Base-by-base conservation (phyloP, 2,888 invertebrate species). In the Ophraella communa region DNA sequence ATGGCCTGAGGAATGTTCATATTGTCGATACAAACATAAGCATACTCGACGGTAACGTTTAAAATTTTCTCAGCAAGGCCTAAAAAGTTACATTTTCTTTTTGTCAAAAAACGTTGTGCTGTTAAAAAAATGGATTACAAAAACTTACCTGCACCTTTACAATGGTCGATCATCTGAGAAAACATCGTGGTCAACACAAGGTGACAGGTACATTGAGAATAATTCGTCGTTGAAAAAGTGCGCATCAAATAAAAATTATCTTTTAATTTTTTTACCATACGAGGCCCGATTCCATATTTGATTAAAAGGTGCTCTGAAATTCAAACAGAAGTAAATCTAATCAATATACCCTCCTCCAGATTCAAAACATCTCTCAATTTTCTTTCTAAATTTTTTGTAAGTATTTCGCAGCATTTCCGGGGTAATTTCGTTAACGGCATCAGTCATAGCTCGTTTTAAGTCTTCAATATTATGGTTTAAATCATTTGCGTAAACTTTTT, bases 141-240 rank as follows among this genome's bases (percentile, higher is more conserved):
- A 55, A 42, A 60, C 54, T 79, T 78, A 87, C 87, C 86, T 62
- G 87, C 86, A 51, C 86, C 87, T 51, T 83, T 84, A 74, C 87
- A 88, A 74, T 89, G 89, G 0, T 85, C 84, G 33, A 88, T 81
- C 49, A 88, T 80, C 74, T 88, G 86, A 1, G 83, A 82, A 72
- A 88, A 89, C 45, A 86, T 85, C 0, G 85, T 83, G 24, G 81
- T 80, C 49, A 89, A 77, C 65, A 88, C 88, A 10, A 84, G 71
- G 30, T 84, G 77, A 75, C 89, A 89, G 71, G 87, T 85, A 72
- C 89, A 90, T 49, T 83, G 80, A 1, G 81, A 81, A 64, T 87
- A 84, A 67, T 88, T 84, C 3, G 85, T 72, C 0, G 84, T 81
- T 0, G 86, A 84, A 67, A 88, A 87, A 0, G 78, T 78, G 57